phyloP scores from a whole-genome alignment of 2,797 vertebrate genomes.

The Gambelia wislizenii region DNA sequence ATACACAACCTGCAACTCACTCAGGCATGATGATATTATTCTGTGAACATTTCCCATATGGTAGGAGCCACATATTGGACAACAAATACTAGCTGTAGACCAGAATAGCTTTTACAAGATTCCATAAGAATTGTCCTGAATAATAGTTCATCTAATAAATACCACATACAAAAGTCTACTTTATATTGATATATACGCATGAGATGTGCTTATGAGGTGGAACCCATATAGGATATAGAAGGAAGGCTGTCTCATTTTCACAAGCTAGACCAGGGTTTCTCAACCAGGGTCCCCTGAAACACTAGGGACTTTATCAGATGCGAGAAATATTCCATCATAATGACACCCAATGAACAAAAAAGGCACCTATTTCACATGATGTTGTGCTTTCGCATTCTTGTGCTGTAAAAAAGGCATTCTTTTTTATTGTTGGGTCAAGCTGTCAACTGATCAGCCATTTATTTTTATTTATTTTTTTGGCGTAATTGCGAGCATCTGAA shows the following conservation, averaged over 20 bases:
- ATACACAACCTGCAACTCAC: background rate
- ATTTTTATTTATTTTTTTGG: too few species aligned
- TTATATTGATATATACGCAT: background rate
- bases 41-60: background rate
- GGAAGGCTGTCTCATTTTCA: background rate
- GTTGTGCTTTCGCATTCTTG: too few species aligned
- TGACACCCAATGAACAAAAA: too few species aligned
- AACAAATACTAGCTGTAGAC: background rate
- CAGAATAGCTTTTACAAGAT: background rate
- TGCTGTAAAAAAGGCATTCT: too few species aligned
- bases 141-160: background rate
- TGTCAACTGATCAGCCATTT: too few species aligned
- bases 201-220: background rate
- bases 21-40: background rate
- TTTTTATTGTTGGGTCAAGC: too few species aligned
- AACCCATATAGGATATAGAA: background rate
- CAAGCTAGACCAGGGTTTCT: background rate
- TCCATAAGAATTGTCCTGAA: background rate
- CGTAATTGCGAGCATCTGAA: too few species aligned
- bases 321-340: too few species aligned
- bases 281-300: too few species aligned
- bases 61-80: background rate
- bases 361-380: too few species aligned
- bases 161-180: background rate
- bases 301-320: too few species aligned